A percentile compares a stretch with the other conserved stretches of the same genome.
These are phyloP conservation scores for Casuarius casuarius DNA, from an alignment of 2,113 vertebrate species.

Conservation along the genomic window DNA sequence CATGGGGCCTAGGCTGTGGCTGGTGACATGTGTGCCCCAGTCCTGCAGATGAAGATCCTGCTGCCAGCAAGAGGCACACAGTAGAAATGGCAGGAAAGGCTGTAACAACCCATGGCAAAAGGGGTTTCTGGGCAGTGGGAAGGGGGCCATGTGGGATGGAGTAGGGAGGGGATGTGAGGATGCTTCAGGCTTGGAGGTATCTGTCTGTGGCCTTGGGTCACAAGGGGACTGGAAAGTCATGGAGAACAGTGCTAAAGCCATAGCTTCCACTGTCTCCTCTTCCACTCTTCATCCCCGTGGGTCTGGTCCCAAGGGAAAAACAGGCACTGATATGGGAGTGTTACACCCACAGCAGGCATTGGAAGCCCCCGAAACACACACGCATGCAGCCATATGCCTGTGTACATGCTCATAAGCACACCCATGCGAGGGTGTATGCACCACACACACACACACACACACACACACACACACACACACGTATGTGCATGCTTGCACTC, in stretches of 20 bases:
- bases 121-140: background rate
- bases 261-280: background rate
- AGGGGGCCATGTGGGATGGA: background rate
- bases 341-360: background rate
- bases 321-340: background rate
- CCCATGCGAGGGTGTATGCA: too few relatives aligned
- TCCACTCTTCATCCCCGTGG: background rate
- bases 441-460: background rate
- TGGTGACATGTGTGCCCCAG: fast-evolving
- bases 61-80: fast-evolving
- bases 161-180: background rate
- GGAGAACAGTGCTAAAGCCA: background rate
- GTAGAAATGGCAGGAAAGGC: background rate
- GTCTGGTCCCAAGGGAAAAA: background rate
- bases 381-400: fast-evolving
- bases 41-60: background rate
- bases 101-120: background rate
- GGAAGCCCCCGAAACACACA: background rate
- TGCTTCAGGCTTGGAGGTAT: background rate
- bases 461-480: background rate
- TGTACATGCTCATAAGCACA: background rate
- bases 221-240: fast-evolving
- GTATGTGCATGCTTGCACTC: background rate
- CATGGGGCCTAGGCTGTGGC: background rate
- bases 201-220: background rate